phyloP scores from a whole-genome alignment of 2,888 invertebrate species.

The Liodrosophila aerea region DNA sequence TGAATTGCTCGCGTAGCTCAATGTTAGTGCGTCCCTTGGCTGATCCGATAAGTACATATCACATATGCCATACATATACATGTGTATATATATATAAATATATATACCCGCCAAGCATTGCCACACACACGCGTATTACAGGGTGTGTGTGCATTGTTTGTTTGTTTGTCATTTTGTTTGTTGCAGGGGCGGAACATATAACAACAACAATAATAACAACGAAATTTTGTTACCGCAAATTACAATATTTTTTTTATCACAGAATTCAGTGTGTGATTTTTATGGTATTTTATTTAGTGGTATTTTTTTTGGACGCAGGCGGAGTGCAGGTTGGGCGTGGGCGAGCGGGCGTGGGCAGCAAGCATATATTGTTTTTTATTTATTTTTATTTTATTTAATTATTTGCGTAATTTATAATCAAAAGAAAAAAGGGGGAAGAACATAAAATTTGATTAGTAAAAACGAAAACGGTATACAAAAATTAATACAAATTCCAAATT shows the following conservation, averaged over 20 bases:
- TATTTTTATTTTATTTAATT: slow-evolving; percentile 28
- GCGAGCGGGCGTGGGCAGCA: slow-evolving; percentile 63
- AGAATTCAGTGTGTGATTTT: slow-evolving; percentile 32
- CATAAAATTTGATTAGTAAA: slow-evolving; percentile 74
- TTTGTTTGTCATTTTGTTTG: slow-evolving; percentile 29
- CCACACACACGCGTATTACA: slow-evolving; percentile 17
- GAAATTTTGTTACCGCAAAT: slow-evolving; percentile 68
- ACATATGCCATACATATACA: slow-evolving; percentile 21
- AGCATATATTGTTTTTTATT: slow-evolving; percentile 11
- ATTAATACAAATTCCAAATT: slow-evolving; percentile 49
- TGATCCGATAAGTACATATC: slow-evolving; percentile 81
- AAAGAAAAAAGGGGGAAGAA: slow-evolving; percentile 58
- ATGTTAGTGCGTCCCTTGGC: slow-evolving; percentile 99
- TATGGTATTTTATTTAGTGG: slow-evolving; percentile 16
- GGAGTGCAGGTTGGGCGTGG: slow-evolving; percentile 60
- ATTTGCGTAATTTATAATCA: slow-evolving; percentile 70
- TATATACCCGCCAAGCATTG: slow-evolving; percentile 17
- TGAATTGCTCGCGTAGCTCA: slow-evolving; percentile 99
- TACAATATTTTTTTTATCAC: slow-evolving; percentile 36
- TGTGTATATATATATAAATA: slow-evolving; percentile 18
- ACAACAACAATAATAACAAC: slow-evolving; percentile 75
- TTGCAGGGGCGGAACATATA: slow-evolving; percentile 63
- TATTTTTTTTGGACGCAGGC: slow-evolving; percentile 55
- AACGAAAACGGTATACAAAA: slow-evolving; percentile 62
- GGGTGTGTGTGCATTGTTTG: slow-evolving; percentile 23